Evolutionary conservation across 2,113 vertebrate genomes (phyloP).

Genomic region (Myanophis thanlyinensis): DNA sequence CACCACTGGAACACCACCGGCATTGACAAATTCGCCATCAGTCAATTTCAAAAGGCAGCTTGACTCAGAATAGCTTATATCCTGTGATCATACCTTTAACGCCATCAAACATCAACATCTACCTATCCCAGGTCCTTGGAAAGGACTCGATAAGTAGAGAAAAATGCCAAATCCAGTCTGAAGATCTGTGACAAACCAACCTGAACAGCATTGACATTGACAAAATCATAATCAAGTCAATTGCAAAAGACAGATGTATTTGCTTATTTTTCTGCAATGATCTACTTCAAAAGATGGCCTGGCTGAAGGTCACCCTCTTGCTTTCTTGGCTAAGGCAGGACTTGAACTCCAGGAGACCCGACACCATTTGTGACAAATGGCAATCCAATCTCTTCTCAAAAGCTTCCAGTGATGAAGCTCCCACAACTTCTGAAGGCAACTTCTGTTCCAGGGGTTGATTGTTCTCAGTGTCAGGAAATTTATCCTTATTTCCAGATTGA

Average conservation of each 20-base stretch:
- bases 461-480: too few relatives aligned
- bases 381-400: too few relatives aligned
- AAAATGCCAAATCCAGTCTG: too few relatives aligned
- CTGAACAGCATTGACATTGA: background rate
- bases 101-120: background rate
- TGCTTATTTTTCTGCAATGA: rapidly evolving
- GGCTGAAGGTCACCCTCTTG: too few relatives aligned
- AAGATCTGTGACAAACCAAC: too few relatives aligned
- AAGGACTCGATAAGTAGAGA: too few relatives aligned
- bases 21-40: background rate
- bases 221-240: background rate
- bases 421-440: too few relatives aligned
- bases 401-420: too few relatives aligned
- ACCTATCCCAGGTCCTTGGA: background rate
- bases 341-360: background rate
- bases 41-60: background rate
- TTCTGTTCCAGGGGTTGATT: too few relatives aligned
- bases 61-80: background rate
- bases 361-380: too few relatives aligned
- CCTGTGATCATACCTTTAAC: background rate
- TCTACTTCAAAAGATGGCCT: background rate
- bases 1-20: background rate
- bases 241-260: background rate
- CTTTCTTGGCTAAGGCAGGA: background rate
- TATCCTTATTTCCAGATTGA: too few relatives aligned